Conservation (phyloP, 2,113 vertebrate genomes). For the Myrmecophaga tridactyla region DNA sequence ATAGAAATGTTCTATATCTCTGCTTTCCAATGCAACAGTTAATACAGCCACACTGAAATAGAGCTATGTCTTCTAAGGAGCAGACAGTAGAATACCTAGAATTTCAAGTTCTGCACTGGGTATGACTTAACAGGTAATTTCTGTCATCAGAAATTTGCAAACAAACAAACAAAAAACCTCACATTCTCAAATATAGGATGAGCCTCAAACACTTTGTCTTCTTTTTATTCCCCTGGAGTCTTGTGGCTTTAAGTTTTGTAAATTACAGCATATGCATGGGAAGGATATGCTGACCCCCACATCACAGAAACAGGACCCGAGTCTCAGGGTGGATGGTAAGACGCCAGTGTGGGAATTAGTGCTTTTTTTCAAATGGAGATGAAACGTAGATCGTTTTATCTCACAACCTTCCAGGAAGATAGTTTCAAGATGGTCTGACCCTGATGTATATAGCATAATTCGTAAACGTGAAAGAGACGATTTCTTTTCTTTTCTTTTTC, state of each 20-base stretch:
- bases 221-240: not conserved
- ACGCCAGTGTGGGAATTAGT: not conserved
- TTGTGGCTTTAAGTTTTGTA: not conserved
- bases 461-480: not conserved
- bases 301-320: not conserved
- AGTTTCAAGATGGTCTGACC: not conserved
- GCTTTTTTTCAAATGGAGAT: not conserved
- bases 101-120: not conserved
- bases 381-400: not conserved
- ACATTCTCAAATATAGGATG: not conserved
- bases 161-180: not conserved
- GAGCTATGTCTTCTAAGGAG: not conserved
- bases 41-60: rapidly evolving
- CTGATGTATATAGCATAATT: not conserved
- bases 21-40: not conserved
- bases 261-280: not conserved
- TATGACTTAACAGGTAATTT: not conserved
- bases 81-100: not conserved
- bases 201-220: not conserved
- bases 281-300: not conserved
- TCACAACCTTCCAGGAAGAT: not conserved
- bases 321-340: not conserved
- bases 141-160: not conserved
- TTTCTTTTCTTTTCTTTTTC: too few relatives aligned
- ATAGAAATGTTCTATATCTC: not conserved